A percentile compares a stretch with the other conserved stretches of the same genome.
These are phyloP conservation scores for Sebastes paucispinis DNA, from an alignment of 2,797 vertebrate species.

Conservation along the genomic window DNA sequence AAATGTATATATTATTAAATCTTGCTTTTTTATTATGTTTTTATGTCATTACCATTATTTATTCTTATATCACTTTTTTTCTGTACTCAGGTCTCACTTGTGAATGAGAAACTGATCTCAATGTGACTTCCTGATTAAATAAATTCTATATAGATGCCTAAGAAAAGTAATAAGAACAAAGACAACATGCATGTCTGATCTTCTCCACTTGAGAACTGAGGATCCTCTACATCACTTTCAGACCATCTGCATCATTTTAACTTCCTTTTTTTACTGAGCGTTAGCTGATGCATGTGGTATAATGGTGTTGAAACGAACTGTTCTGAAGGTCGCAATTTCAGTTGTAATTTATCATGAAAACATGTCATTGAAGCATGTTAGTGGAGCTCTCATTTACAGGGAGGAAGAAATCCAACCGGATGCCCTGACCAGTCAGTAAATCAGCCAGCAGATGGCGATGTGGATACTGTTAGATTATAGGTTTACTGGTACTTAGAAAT, in stretches of 20 bases:
- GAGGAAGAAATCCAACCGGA: not conserved
- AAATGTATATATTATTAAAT: too few relatives aligned
- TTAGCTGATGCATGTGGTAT: not conserved
- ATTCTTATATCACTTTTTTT: too few relatives aligned
- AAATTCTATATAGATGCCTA: not conserved
- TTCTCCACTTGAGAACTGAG: not conserved
- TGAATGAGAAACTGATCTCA: not conserved
- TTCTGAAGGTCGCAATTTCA: not conserved
- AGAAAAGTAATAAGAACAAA: not conserved
- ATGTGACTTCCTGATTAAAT: too few relatives aligned
- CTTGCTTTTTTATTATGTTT: too few relatives aligned
- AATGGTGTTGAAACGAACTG: not conserved
- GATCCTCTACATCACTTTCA: not conserved
- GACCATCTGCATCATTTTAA: not conserved
- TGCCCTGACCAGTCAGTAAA: not conserved
- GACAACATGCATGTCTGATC: not conserved
- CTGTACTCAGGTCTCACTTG: not conserved
- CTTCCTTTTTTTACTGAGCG: not conserved
- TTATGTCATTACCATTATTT: too few relatives aligned
- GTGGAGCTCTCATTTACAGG: not conserved
- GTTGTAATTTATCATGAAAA: not conserved
- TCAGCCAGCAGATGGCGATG: conserved; percentile 46
- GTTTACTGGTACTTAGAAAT: not conserved
- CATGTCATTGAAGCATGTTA: not conserved
- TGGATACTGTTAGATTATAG: not conserved